phyloP scores from a whole-genome alignment of 2,797 vertebrate genomes.

The Myiotriccus ornatus region DNA sequence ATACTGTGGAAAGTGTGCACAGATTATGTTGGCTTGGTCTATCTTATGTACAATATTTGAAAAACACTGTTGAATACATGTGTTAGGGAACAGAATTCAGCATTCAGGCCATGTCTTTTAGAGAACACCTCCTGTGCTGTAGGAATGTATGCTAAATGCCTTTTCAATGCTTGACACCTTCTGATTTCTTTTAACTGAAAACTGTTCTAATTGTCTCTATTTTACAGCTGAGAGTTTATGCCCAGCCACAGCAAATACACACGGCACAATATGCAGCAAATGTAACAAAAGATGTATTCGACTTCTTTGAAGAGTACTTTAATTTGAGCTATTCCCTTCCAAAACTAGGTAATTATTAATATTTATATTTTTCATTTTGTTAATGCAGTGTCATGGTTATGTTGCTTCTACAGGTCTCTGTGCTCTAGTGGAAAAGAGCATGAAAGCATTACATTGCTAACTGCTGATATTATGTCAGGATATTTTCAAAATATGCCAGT shows the following conservation, averaged over 20 bases:
- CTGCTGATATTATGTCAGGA: neutral
- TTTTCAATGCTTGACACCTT: neutral
- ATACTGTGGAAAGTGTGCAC: neutral
- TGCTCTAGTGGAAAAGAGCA: neutral
- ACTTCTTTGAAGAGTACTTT: constrained; percentile 93
- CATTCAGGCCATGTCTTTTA: neutral
- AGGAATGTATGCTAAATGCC: neutral
- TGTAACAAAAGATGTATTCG: constrained; percentile 84
- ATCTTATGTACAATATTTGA: neutral
- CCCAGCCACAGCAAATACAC: constrained; percentile 82
- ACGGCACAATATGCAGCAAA: constrained; percentile 89
- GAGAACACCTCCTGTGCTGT: neutral
- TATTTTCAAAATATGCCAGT: neutral
- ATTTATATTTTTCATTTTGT: neutral
- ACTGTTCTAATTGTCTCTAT: constrained; percentile 12
- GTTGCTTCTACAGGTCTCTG: neutral
- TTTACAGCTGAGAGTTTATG: constrained; percentile 88
- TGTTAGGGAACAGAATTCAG: neutral
- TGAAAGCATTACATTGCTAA: neutral
- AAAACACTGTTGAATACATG: neutral
- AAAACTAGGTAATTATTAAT: constrained; percentile 85
- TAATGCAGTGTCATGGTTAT: neutral
- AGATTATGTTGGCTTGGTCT: neutral
- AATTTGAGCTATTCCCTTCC: constrained; percentile 86
- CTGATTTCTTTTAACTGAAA: neutral